phyloP scores from a whole-genome alignment of 2,888 invertebrate genomes.

The Hesperia comma region DNA sequence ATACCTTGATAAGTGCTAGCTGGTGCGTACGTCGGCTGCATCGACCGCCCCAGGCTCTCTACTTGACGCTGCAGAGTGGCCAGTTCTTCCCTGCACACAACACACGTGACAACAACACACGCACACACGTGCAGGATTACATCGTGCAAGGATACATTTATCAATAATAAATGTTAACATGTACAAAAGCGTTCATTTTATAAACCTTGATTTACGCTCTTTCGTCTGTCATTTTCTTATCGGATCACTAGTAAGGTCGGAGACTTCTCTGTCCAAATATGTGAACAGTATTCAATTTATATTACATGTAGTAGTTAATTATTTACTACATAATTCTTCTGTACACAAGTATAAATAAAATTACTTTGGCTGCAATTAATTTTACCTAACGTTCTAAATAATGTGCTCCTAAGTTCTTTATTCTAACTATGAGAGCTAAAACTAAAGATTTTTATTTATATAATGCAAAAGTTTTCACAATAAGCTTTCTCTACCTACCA shows the following conservation, averaged over 20 bases:
- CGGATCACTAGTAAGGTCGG: too few species aligned
- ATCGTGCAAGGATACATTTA: slow-evolving; percentile 38
- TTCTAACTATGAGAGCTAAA: too few species aligned
- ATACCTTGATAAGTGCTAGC: slow-evolving; percentile 74
- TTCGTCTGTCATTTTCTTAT: too few species aligned
- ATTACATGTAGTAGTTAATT: too few species aligned
- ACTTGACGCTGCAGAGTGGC: slow-evolving; percentile 91
- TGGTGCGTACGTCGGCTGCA: slow-evolving; percentile 63
- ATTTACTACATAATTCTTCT: too few species aligned
- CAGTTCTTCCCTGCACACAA: slow-evolving; percentile 87
- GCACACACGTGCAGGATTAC: slow-evolving; percentile 57
- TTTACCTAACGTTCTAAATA: too few species aligned
- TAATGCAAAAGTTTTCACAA: not conserved
- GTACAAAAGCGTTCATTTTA: not conserved
- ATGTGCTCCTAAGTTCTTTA: too few species aligned
- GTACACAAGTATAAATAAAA: too few species aligned
- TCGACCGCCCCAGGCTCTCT: slow-evolving; percentile 84
- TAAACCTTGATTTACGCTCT: not conserved
- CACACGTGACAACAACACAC: slow-evolving; percentile 82
- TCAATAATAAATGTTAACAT: slow-evolving; percentile 32
- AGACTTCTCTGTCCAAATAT: too few species aligned
- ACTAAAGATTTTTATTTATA: too few species aligned
- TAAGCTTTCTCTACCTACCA: not conserved
- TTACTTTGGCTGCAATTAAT: too few species aligned
- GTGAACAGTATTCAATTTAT: too few species aligned